Conservation (phyloP, 2,797 vertebrate genomes). For the Bovichtus diacanthus region DNA sequence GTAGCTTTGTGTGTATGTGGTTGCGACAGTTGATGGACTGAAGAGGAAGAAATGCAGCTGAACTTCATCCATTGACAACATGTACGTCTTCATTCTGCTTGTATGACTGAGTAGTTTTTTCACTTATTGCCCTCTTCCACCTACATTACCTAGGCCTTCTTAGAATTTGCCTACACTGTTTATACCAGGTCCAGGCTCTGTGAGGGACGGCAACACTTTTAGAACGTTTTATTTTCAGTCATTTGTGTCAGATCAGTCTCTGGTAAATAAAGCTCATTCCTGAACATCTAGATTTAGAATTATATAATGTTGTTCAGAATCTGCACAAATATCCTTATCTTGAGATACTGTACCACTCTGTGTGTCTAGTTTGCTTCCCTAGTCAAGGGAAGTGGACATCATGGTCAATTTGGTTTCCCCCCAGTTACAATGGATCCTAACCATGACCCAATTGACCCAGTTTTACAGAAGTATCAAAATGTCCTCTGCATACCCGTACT, state of each 20-base stretch:
- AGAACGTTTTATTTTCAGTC: background rate
- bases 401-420: background rate
- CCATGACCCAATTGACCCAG: too few species aligned
- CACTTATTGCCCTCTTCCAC: background rate
- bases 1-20: background rate
- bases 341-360: background rate
- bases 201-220: background rate
- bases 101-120: background rate
- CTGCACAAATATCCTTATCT: background rate
- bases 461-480: background rate
- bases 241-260: background rate
- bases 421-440: background rate
- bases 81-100: background rate
- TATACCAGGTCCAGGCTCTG: background rate
- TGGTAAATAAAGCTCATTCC: background rate
- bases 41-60: background rate
- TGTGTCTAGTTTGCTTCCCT: background rate
- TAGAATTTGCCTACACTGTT: background rate
- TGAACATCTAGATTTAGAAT: background rate
- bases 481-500: background rate
- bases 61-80: too few species aligned
- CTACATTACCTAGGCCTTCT: background rate
- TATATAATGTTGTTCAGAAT: background rate
- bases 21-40: background rate
- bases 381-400: background rate